Percentiles rank a stretch among this genome's conserved stretches.
These are phyloP conservation scores for Zalophus californianus DNA, from an alignment of 2,797 vertebrate genomes.

Conservation along the genomic window DNA sequence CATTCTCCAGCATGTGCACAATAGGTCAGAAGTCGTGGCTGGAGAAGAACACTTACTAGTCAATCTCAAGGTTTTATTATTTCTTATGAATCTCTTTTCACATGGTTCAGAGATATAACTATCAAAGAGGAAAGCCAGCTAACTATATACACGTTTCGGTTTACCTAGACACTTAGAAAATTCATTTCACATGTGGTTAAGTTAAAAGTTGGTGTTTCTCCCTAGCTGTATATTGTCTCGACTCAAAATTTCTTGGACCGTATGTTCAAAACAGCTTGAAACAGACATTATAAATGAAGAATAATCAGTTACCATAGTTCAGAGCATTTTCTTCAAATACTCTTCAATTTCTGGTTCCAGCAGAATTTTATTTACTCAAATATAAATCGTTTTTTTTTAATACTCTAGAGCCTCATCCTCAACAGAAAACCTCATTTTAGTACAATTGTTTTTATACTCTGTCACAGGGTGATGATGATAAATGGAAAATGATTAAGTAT, in stretches of 20 bases:
- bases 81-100: constrained; percentile 76
- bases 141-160: constrained; percentile 60
- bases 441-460: constrained; percentile 69
- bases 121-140: constrained; percentile 61
- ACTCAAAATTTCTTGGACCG: constrained; percentile 62
- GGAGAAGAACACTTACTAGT: constrained; percentile 82
- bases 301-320: constrained; percentile 71
- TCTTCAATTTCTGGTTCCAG: constrained; percentile 74
- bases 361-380: constrained; percentile 59
- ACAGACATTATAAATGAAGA: constrained; percentile 59
- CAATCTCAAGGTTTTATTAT: constrained; percentile 82
- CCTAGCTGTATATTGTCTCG: constrained; percentile 64
- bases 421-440: constrained; percentile 58
- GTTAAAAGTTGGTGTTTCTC: constrained; percentile 68
- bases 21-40: constrained; percentile 85
- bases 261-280: constrained; percentile 76
- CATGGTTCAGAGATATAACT: constrained; percentile 58
- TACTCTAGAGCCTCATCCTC: constrained; percentile 1
- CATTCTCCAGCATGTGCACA: constrained; percentile 82
- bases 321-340: constrained; percentile 74
- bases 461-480: constrained; percentile 54
- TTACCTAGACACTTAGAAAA: constrained; percentile 65
- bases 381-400: constrained; percentile 27
- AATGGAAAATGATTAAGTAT: constrained; percentile 56
- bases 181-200: constrained; percentile 60